These are phyloP conservation scores for Glaucidium brasilianum DNA, from an alignment of 2,113 vertebrate species.

Conservation along the genomic window DNA sequence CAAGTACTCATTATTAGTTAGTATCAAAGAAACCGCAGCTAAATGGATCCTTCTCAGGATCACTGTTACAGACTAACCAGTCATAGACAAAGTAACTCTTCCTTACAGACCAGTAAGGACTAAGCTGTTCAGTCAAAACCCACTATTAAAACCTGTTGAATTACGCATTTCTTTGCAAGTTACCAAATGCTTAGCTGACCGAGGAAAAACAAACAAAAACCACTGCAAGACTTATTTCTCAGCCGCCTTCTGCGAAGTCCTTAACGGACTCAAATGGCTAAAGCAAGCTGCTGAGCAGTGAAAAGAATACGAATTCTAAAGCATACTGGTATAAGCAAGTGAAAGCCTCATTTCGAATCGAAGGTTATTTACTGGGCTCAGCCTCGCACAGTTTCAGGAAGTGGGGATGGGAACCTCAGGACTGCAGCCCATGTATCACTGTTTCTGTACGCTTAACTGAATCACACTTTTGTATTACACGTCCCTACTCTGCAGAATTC, in stretches of 20 bases:
- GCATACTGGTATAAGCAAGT: not conserved
- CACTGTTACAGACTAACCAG: not conserved
- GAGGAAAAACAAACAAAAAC: not conserved
- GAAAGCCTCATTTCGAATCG: not conserved
- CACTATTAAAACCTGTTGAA: not conserved
- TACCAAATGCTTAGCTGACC: not conserved
- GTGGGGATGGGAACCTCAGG: not conserved
- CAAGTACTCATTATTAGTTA: not conserved
- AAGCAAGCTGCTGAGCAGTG: not conserved
- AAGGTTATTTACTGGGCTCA: slow-evolving; percentile 30
- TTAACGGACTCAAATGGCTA: not conserved
- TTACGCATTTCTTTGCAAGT: not conserved
- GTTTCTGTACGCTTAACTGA: not conserved
- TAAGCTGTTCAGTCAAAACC: not conserved
- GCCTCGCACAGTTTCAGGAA: not conserved
- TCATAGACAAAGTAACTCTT: not conserved
- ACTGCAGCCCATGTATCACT: not conserved
- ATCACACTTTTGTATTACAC: not conserved
- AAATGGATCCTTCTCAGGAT: not conserved
- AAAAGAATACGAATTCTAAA: not conserved
- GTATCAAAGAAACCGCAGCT: not conserved
- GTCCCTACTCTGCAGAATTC: not conserved
- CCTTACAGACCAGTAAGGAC: not conserved
- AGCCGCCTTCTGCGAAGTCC: not conserved
- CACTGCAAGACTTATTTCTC: not conserved